phyloP scores from a whole-genome alignment of 1,140 invertebrate species.

The Drosophila bocki region DNA sequence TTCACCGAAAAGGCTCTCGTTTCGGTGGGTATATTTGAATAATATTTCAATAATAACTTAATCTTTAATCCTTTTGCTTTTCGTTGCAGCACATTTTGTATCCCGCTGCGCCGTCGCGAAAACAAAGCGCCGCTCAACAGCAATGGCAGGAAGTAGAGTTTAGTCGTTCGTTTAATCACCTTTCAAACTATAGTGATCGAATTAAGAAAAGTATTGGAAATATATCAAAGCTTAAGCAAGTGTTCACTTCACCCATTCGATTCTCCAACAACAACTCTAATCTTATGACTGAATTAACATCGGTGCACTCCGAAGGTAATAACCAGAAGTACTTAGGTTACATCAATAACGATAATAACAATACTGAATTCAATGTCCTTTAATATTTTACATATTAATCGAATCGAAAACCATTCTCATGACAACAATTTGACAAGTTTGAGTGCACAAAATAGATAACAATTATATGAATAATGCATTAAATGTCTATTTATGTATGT shows the following conservation, averaged over 20 bases:
- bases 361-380: constrained; percentile 42
- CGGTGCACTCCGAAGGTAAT: constrained; percentile 30
- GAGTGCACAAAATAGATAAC: constrained; percentile 51
- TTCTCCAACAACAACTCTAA: constrained; percentile 48
- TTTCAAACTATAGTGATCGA: constrained; percentile 52
- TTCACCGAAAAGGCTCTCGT: constrained; percentile 52
- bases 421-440: constrained; percentile 48
- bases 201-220: constrained; percentile 53
- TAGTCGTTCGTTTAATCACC: constrained; percentile 51
- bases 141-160: constrained; percentile 51
- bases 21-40: constrained; percentile 40
- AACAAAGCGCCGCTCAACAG: constrained; percentile 27
- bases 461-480: constrained; percentile 51
- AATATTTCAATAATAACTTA: too few relatives aligned
- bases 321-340: constrained; percentile 48
- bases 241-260: constrained; percentile 45
- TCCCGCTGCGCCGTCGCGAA: constrained; percentile 45
- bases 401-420: constrained; percentile 35
- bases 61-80: not conserved
- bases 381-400: constrained; percentile 53
- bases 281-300: constrained; percentile 29
- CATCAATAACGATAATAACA: constrained; percentile 50
- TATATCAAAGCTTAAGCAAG: constrained; percentile 38
- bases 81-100: constrained; percentile 53
- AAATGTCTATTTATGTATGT: constrained; percentile 53